phyloP scores from a whole-genome alignment of 2,888 invertebrate genomes.

The Drosophila quinaria region DNA sequence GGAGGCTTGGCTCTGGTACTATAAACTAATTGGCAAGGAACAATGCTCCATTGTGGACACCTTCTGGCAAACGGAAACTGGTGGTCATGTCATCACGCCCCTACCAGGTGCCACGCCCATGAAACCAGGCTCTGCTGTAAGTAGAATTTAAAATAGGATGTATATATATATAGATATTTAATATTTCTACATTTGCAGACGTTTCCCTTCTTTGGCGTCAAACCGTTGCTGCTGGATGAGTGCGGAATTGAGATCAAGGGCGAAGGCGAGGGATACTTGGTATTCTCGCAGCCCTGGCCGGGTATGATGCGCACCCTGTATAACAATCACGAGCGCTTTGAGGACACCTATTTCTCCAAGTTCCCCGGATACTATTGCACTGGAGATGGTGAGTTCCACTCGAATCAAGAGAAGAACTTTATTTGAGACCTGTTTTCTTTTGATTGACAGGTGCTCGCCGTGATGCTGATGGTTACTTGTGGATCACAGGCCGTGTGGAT shows the following conservation, averaged over 20 bases:
- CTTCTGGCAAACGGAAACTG: slow-evolving; percentile 99
- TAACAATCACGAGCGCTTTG: slow-evolving; percentile 95
- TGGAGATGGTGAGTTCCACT: slow-evolving; percentile 93
- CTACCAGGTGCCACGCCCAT: slow-evolving; percentile 98
- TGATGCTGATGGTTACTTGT: slow-evolving; percentile 97
- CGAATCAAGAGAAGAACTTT: neutral
- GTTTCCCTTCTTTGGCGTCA: slow-evolving; percentile 98
- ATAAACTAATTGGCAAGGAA: slow-evolving; percentile 92
- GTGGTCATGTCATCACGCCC: slow-evolving; percentile 98
- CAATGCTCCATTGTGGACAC: slow-evolving; percentile 98
- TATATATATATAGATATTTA: neutral
- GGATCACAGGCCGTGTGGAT: slow-evolving; percentile 98
- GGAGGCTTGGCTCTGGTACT: slow-evolving; percentile 99
- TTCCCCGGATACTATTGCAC: slow-evolving; percentile 99
- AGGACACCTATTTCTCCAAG: slow-evolving; percentile 96
- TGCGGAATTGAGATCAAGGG: slow-evolving; percentile 94
- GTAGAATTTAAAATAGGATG: slow-evolving; percentile 63
- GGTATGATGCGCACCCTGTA: slow-evolving; percentile 98
- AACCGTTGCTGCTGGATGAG: slow-evolving; percentile 94
- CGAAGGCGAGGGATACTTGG: slow-evolving; percentile 97
- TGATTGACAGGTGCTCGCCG: slow-evolving; percentile 91
- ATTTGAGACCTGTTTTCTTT: neutral
- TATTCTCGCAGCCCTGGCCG: slow-evolving; percentile 98
- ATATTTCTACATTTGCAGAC: slow-evolving; percentile 87
- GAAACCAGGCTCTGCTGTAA: slow-evolving; percentile 99